A percentile compares a stretch with the other conserved stretches of the same genome.
Evolutionary conservation across 2,888 invertebrate species (phyloP).

Genomic region (Caenorhabditis imperialis): DNA sequence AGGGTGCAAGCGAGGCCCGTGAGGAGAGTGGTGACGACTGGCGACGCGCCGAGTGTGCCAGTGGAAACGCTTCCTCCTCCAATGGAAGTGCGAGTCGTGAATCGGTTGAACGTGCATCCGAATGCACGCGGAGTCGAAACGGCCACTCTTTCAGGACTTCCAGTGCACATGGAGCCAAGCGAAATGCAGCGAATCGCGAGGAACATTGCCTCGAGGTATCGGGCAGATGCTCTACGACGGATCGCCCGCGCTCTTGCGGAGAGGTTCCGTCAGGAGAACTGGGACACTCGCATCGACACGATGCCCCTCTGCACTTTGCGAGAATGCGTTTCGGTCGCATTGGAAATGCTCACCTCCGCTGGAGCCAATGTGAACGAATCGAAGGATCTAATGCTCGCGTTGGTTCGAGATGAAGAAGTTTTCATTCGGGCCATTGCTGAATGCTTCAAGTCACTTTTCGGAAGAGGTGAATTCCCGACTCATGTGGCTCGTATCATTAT

Average conservation of each 20-base stretch:
- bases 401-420: conserved; percentile 38
- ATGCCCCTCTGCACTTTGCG: conserved; percentile 30
- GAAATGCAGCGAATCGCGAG: conserved; percentile 39
- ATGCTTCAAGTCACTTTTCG: conserved; percentile 39
- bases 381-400: conserved; percentile 37
- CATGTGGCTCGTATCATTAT: conserved; percentile 27
- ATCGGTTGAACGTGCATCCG: conserved; percentile 18
- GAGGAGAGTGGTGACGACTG: conserved; percentile 16
- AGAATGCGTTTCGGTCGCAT: conserved; percentile 19
- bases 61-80: conserved; percentile 32
- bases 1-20: neutral
- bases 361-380: conserved; percentile 20
- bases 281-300: conserved; percentile 38
- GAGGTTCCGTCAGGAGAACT: conserved; percentile 19
- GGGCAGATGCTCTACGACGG: conserved; percentile 33
- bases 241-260: conserved; percentile 27
- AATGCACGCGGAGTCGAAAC: conserved; percentile 27
- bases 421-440: conserved; percentile 36
- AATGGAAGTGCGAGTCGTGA: neutral
- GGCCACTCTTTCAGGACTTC: conserved; percentile 17
- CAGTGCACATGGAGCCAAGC: conserved; percentile 19
- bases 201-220: conserved; percentile 34
- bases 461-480: conserved; percentile 45
- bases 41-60: conserved; percentile 34
- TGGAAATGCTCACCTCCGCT: conserved; percentile 32